Evolutionary conservation across 2,888 invertebrate species (phyloP).

Genomic region (Athrips mouffetella): DNA sequence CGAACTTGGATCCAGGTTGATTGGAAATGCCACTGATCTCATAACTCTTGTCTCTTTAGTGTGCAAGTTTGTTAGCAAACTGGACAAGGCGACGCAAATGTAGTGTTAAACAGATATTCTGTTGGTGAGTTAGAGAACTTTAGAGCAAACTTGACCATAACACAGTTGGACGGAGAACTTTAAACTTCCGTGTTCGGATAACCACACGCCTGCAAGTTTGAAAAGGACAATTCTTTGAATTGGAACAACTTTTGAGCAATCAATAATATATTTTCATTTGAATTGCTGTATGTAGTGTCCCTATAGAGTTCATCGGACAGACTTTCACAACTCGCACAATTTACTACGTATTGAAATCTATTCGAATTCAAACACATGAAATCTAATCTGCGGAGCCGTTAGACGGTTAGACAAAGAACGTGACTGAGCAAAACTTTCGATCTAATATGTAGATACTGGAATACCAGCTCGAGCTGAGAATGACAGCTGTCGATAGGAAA

Average conservation of each 20-base stretch:
- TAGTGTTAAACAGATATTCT: neutral
- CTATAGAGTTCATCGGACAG: no score
- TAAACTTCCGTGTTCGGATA: neutral
- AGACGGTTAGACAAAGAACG: neutral
- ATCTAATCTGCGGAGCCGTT: neutral
- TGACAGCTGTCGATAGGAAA: constrained; percentile 4
- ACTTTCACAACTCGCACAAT: no score
- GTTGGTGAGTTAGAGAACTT: neutral
- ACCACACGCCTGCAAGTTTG: constrained; percentile 1
- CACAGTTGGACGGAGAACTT: neutral
- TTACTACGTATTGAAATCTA: no score
- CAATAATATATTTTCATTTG: neutral
- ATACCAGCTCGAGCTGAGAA: neutral
- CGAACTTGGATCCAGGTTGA: neutral
- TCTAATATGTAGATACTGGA: neutral
- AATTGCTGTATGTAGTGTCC: no score
- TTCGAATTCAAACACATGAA: neutral
- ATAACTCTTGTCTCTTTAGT: constrained; percentile 7
- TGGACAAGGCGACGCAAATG: neutral
- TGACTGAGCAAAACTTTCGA: neutral
- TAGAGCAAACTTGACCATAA: constrained; percentile 1
- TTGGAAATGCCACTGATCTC: neutral
- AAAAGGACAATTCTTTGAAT: neutral
- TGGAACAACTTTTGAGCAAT: neutral
- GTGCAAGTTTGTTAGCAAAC: neutral